A percentile compares a stretch with the other conserved stretches of the same genome.
Conservation (phyloP, 2,113 vertebrate genomes). For the Beaufortia kweichowensis region DNA sequence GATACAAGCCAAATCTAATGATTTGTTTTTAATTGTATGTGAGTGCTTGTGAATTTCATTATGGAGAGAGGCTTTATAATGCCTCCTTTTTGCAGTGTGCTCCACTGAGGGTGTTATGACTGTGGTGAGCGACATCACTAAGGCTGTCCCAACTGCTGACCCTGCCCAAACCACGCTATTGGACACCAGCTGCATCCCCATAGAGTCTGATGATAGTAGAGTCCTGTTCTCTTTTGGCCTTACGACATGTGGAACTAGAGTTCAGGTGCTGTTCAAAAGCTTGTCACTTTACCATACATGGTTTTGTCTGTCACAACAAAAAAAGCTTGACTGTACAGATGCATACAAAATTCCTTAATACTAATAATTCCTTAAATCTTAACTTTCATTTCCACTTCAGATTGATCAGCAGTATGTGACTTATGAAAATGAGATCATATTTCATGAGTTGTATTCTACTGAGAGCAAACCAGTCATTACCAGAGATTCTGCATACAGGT, state of each 20-base stretch:
- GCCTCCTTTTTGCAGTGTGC: constrained; percentile 62
- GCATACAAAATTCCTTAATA: too few relatives aligned
- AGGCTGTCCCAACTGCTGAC: constrained; percentile 37
- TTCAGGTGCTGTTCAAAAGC: constrained; percentile 56
- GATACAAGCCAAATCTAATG: too few relatives aligned
- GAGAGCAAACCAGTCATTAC: constrained; percentile 40
- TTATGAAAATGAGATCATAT: constrained; percentile 70
- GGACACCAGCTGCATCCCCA: constrained; percentile 63
- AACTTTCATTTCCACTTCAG: constrained; percentile 45
- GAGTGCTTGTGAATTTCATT: too few relatives aligned
- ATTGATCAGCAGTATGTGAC: constrained; percentile 54
- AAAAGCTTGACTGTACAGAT: too few relatives aligned
- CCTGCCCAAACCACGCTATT: constrained; percentile 54
- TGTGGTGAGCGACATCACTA: constrained; percentile 61
- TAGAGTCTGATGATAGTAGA: constrained; percentile 52
- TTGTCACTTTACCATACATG: neutral
- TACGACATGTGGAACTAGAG: constrained; percentile 66
- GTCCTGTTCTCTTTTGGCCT: constrained; percentile 68
- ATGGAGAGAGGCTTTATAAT: too few relatives aligned
- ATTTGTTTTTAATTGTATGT: too few relatives aligned
- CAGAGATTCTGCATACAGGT: constrained; percentile 59
- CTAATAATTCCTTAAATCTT: too few relatives aligned
- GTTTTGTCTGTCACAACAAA: neutral
- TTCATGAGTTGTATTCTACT: constrained; percentile 31
- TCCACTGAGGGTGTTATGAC: constrained; percentile 68